Conservation (phyloP, 2,888 invertebrate genomes). For the Argyresthia albistria region DNA sequence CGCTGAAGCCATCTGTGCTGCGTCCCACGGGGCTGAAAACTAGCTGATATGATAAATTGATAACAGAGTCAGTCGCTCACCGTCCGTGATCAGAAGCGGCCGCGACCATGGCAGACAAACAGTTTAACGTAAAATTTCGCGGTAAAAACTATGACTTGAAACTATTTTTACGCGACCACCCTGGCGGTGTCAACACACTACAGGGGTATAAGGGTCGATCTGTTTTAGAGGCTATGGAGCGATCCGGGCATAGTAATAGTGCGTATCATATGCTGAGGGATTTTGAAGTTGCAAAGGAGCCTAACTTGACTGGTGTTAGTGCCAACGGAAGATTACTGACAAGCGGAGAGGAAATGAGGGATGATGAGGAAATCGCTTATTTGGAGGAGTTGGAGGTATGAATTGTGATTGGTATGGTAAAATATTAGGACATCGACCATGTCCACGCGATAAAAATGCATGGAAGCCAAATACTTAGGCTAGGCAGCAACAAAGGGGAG, state of each 20-base stretch:
- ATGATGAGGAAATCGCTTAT: constrained; percentile 40
- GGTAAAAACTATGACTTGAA: constrained; percentile 75
- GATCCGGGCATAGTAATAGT: constrained; percentile 73
- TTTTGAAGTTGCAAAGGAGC: constrained; percentile 66
- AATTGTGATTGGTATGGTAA: not conserved
- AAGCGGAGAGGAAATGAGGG: constrained; percentile 30
- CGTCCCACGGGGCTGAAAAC: not conserved
- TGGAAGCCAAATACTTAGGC: too few species aligned
- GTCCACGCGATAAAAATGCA: too few species aligned
- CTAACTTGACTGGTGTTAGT: constrained; percentile 51
- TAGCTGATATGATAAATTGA: not conserved
- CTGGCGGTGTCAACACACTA: constrained; percentile 80
- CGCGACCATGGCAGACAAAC: constrained; percentile 20
- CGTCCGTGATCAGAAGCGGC: constrained; percentile 8
- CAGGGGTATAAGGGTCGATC: constrained; percentile 68
- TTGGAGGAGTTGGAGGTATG: constrained; percentile 59
- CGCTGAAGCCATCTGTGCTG: not conserved
- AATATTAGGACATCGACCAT: too few species aligned
- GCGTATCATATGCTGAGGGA: constrained; percentile 78
- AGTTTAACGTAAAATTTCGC: constrained; percentile 49
- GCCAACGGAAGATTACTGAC: constrained; percentile 51
- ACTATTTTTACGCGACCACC: constrained; percentile 79
- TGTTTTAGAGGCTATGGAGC: constrained; percentile 64
- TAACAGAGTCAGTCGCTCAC: not conserved
- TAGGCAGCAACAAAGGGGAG: too few species aligned